phyloP scores from a whole-genome alignment of 2,797 vertebrate genomes.

The Pangasius sanitwongsei region DNA sequence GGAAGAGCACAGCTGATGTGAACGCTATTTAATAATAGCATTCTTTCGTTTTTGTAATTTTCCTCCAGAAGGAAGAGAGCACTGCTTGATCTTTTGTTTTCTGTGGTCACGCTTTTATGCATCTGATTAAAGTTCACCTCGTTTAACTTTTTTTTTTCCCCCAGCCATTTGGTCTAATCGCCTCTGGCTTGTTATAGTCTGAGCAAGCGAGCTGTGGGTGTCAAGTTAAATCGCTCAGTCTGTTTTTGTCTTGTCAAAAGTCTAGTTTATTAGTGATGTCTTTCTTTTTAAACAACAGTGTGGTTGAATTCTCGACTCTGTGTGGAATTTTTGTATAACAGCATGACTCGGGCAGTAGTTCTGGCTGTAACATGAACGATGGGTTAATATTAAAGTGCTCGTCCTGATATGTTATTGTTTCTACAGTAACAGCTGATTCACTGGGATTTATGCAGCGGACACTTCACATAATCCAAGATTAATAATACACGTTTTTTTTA shows the following conservation, averaged over 20 bases:
- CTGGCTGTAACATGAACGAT: background rate
- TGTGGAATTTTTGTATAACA: no score
- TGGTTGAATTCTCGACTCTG: no score
- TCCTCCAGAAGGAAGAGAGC: background rate
- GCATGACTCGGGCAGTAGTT: no score
- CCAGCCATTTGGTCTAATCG: background rate
- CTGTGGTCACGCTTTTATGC: background rate
- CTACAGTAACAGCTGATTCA: no score
- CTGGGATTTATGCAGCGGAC: no score
- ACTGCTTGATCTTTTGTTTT: background rate
- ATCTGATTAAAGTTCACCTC: background rate
- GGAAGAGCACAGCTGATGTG: background rate
- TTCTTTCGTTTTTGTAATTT: background rate
- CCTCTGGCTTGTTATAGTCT: background rate
- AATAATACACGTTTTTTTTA: no score
- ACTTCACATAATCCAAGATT: no score
- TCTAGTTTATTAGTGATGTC: background rate
- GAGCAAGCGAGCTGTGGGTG: no score
- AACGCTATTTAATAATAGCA: background rate
- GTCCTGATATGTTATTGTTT: no score
- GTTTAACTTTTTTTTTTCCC: background rate
- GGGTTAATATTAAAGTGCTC: no score
- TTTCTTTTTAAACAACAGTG: no score
- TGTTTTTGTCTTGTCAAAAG: background rate
- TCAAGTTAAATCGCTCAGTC: background rate